Evolutionary conservation across 2,797 vertebrate species (phyloP), one percentile per base, ranked within the genome.

Genomic region (Crocodylus rhombifer): DNA sequence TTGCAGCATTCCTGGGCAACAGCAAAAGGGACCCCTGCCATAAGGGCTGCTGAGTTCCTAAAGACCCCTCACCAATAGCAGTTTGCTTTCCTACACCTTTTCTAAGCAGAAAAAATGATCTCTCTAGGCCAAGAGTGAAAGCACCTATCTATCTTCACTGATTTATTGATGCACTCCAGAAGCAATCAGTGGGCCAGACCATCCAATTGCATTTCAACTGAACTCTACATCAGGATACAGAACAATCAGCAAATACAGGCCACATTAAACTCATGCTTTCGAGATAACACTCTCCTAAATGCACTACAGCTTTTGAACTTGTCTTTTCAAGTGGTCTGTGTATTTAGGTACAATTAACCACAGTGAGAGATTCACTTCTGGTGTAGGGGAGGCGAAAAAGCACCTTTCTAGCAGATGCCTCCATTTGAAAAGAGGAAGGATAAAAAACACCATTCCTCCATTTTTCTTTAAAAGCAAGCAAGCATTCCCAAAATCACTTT

Each of bases 241-340:
- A 20, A 13, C 28, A n/a, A 57, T 56, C 61, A 63, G 26, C 42
- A 81, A 78, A 62, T 2, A 36, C 0, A 1, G 2, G 4, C 26
- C 36, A 42, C 36, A n/a, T 28, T 15, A 26, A 80, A 63, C 14
- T 3, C 33, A 10, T 12, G 63, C n/a, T 75, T 28, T 18, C 84
- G 14, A 75, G n/a, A 57, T 51, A 3, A 1, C 1, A 25, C 0
- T 56, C 2, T 1, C 4, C 0, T 2, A 7, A 62, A 11, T 28
- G 25, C 60, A 51, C 25, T 12, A 5, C 36, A 60, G 30, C 13
- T 28, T 28, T 78, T 25, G 18, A 42, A 36, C 23, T 13, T 62
- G 77, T 11, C 23, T 0, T 4, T 74, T 61, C 65, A 5, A 28
- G 21, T 0, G 2, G n/a, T 51, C 71, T 10, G 36, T 14, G 42